These are phyloP conservation scores for Tricholauxania praeusta DNA, from an alignment of 2,888 invertebrate genomes.

Conservation along the genomic window DNA sequence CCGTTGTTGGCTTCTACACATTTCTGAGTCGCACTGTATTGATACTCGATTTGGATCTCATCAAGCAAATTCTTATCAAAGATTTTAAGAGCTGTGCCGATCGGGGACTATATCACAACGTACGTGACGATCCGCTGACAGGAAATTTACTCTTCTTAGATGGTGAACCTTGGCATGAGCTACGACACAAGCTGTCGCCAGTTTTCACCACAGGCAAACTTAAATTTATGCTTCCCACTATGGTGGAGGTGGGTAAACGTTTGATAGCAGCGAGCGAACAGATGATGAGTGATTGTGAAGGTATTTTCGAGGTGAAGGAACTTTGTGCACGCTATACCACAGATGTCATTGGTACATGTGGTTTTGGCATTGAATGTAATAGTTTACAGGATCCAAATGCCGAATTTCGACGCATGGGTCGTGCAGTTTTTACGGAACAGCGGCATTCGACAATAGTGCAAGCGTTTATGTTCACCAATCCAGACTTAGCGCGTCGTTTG, in stretches of 20 bases:
- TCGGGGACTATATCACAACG: conserved; percentile 51
- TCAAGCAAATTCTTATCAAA: conserved; percentile 47
- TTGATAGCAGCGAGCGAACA: conserved; percentile 69
- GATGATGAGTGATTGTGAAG: conserved; percentile 69
- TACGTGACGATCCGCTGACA: conserved; percentile 61
- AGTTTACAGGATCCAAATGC: conserved; percentile 62
- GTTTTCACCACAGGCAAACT: conserved; percentile 70
- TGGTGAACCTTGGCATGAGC: conserved; percentile 67
- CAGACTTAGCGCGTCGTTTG: conserved; percentile 37
- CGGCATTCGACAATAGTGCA: conserved; percentile 38
- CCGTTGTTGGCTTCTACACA: conserved; percentile 54
- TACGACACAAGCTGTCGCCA: conserved; percentile 67
- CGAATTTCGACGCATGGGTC: conserved; percentile 58
- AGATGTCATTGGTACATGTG: conserved; percentile 64
- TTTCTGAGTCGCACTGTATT: conserved; percentile 51
- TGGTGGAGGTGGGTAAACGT: conserved; percentile 70
- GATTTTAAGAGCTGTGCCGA: conserved; percentile 52
- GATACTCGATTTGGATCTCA: conserved; percentile 58
- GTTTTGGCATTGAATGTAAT: conserved; percentile 68
- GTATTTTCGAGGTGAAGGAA: conserved; percentile 61
- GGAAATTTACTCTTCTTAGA: conserved; percentile 60
- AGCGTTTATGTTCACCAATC: conserved; percentile 38
- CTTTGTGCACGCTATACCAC: conserved; percentile 62
- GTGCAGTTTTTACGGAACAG: conserved; percentile 42
- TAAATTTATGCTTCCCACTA: conserved; percentile 65